Evolutionary conservation across 2,888 invertebrate species (phyloP).

Genomic region (Acrobasis suavella): DNA sequence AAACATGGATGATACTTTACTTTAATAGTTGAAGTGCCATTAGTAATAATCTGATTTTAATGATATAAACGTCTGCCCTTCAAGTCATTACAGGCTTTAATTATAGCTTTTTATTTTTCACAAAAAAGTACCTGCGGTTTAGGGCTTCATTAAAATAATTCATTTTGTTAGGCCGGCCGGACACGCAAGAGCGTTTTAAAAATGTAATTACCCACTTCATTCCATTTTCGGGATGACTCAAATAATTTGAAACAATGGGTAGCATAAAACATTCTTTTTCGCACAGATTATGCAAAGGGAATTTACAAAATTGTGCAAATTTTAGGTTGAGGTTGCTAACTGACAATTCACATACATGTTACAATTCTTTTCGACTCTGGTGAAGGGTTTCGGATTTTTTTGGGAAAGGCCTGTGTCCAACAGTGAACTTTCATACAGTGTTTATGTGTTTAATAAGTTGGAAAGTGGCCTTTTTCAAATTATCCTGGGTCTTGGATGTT

Average conservation of each 20-base stretch:
- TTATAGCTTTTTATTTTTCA: conserved; percentile 31
- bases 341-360: too few species aligned
- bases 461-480: too few species aligned
- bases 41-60: conserved; percentile 10
- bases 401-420: too few species aligned
- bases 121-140: conserved; percentile 35
- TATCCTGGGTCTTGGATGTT: too few species aligned
- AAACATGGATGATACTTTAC: neutral
- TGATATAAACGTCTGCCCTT: conserved; percentile 9
- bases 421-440: too few species aligned
- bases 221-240: conserved; percentile 31
- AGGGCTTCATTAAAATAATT: conserved; percentile 70
- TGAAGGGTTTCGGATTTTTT: too few species aligned
- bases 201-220: conserved; percentile 55
- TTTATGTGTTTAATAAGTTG: too few species aligned
- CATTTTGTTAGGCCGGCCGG: conserved; percentile 64
- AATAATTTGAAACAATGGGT: conserved; percentile 37
- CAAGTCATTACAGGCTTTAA: conserved; percentile 29
- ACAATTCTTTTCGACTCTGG: too few species aligned
- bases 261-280: neutral
- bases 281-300: neutral
- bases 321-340: neutral
- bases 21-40: neutral
- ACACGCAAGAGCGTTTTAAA: conserved; percentile 63
- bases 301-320: neutral